Conservation (phyloP, 2,113 vertebrate genomes). For the Notothenia rossii region DNA sequence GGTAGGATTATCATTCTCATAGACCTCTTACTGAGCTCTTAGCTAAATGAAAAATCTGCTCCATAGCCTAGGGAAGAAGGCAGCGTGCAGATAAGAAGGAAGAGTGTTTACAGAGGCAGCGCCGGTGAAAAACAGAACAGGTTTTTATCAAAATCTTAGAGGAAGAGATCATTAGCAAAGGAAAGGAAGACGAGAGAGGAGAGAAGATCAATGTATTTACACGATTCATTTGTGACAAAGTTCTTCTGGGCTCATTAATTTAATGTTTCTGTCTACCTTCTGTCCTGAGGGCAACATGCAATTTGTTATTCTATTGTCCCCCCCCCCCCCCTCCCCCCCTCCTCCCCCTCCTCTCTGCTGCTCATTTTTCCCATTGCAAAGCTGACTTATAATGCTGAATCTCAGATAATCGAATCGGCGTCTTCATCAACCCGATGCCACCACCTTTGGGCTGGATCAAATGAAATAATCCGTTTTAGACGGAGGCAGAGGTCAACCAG, state of each 20-base stretch:
- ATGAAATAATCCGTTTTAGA: conserved; percentile 71
- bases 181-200: conserved; percentile 68
- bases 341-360: conserved; percentile 72
- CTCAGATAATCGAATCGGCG: conserved; percentile 54
- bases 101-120: conserved; percentile 98
- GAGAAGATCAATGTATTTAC: conserved; percentile 98
- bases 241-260: conserved; percentile 99
- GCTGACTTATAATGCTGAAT: conserved; percentile 51
- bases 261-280: conserved; percentile 99
- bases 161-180: conserved; percentile 92
- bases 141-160: conserved; percentile 93
- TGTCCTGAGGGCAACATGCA: conserved; percentile 92
- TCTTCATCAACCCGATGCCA: conserved; percentile 32
- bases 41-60: conserved; percentile 99
- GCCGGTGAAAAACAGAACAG: conserved; percentile 95
- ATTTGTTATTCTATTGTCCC: conserved; percentile 87
- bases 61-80: conserved; percentile 97
- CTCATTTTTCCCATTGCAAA: conserved; percentile 66
- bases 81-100: conserved; percentile 95
- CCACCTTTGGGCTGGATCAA: conserved; percentile 71
- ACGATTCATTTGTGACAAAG: conserved; percentile 98
- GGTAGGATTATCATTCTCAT: conserved; percentile 99
- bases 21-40: conserved; percentile 99
- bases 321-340: conserved; percentile 84
- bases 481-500: conserved; percentile 69